These are phyloP conservation scores for Cantharis nigra DNA, from an alignment of 2,888 invertebrate species.

Conservation along the genomic window DNA sequence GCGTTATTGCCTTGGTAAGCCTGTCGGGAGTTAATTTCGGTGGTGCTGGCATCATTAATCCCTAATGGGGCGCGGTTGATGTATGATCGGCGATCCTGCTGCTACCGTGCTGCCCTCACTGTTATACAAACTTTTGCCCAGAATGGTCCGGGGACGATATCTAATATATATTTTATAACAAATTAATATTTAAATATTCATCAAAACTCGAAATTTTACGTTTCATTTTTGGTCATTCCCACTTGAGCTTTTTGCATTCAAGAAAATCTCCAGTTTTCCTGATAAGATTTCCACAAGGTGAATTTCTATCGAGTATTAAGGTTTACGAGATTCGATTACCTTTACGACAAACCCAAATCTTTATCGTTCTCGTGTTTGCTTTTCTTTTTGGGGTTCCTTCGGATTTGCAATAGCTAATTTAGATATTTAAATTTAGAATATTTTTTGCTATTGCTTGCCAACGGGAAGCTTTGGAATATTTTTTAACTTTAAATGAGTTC, in stretches of 20 bases:
- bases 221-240: no score
- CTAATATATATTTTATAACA: not conserved
- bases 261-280: not conserved
- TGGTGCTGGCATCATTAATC: slow-evolving; percentile 58
- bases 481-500: not conserved
- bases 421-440: not conserved
- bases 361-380: slow-evolving; percentile 48
- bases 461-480: not conserved
- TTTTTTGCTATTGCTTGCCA: not conserved
- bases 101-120: slow-evolving; percentile 7
- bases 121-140: not conserved
- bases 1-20: slow-evolving; percentile 58
- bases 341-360: slow-evolving; percentile 53
- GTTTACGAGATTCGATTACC: slow-evolving; percentile 57
- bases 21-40: slow-evolving; percentile 59
- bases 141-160: not conserved
- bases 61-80: slow-evolving; percentile 60
- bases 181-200: slow-evolving; percentile 4
- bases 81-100: slow-evolving; percentile 51
- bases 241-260: not conserved
- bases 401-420: not conserved
- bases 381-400: not conserved
- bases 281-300: slow-evolving; percentile 37
- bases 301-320: slow-evolving; percentile 54
- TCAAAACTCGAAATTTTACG: not conserved